Base-by-base conservation (phyloP, 2,113 vertebrate genomes). In the Syrmaticus mikado region DNA sequence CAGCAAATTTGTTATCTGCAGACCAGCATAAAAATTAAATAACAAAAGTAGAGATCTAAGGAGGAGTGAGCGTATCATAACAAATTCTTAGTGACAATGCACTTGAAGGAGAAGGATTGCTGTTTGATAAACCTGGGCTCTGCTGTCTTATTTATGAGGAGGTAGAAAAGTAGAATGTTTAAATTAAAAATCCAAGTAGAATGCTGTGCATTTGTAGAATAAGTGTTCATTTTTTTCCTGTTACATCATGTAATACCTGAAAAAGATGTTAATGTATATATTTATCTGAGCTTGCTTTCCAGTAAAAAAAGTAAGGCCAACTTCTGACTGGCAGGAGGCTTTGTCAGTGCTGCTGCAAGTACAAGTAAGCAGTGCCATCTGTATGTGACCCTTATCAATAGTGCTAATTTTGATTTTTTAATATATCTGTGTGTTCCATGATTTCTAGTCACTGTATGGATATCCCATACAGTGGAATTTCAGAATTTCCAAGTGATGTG, bases 1-100 rank as follows among this genome's bases (percentile, higher is more conserved):
- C 76, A 94, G 94, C 87, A 97, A 65, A 94, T 96, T 94, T 91
- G 86, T 95, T 97, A 90, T 85, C 62, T 96, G 41, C 83, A 91
- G 60, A 74, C 78, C 64, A 87, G 68, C 81, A 95, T 92, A 97
- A 97, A 97, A 97, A 97, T 95, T 97, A 96, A 97, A 97, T 92
- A 87, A 92, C 94, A 82, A 10, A 67, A 62, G 48, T 86, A 72
- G 90, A 68, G 92, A 52, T 81, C 70, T 85, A 65, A 90, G 64
- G 45, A 95, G 62, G 77, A 94, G 11, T 38, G 8, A 88, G 18
- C 48, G 17, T 64, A 48, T 25, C 72, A 45, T 88, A 75, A 74
- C 62, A 91, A 92, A 75, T 38, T 48, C 87, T n/a, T 40, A 25
- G 32, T 25, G 32, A 82, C 24, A 89, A 83, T 78, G 62, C 67